Conservation (phyloP, 2,797 vertebrate species). For the Luscinia luscinia region DNA sequence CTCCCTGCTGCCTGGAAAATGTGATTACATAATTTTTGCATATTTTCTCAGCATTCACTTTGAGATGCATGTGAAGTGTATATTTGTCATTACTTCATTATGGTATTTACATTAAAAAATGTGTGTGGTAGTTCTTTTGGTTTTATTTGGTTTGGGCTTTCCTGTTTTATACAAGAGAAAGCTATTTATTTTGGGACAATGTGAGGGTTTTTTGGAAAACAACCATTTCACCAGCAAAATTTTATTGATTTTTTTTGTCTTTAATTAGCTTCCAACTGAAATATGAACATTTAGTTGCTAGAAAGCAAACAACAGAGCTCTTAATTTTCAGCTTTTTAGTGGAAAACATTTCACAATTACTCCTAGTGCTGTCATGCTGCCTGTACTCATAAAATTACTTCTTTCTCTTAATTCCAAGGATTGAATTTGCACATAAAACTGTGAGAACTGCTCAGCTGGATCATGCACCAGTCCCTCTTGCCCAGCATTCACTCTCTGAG, state of each 20-base stretch:
- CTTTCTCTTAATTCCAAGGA: slow-evolving; percentile 31
- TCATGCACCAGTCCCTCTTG: background rate
- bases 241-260: background rate
- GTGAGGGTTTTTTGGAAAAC: background rate
- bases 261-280: slow-evolving; percentile 42
- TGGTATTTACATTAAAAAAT: background rate
- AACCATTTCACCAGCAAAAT: background rate
- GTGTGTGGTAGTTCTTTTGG: background rate
- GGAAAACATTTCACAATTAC: slow-evolving; percentile 31
- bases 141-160: background rate
- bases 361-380: slow-evolving; percentile 27
- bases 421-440: slow-evolving; percentile 36
- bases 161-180: background rate
- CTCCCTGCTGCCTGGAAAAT: background rate
- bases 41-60: background rate
- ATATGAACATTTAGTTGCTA: slow-evolving; percentile 36
- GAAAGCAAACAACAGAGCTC: slow-evolving; percentile 32
- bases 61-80: background rate
- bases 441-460: background rate
- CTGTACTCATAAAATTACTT: slow-evolving; percentile 38
- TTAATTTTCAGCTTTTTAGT: slow-evolving; percentile 54
- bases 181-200: background rate
- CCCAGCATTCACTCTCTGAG: background rate
- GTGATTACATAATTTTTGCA: background rate
- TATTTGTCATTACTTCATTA: background rate